These are phyloP conservation scores for Agelas oroides DNA, from an alignment of 37 sponge, comb jelly and placozoan species.

Conservation along the genomic window DNA sequence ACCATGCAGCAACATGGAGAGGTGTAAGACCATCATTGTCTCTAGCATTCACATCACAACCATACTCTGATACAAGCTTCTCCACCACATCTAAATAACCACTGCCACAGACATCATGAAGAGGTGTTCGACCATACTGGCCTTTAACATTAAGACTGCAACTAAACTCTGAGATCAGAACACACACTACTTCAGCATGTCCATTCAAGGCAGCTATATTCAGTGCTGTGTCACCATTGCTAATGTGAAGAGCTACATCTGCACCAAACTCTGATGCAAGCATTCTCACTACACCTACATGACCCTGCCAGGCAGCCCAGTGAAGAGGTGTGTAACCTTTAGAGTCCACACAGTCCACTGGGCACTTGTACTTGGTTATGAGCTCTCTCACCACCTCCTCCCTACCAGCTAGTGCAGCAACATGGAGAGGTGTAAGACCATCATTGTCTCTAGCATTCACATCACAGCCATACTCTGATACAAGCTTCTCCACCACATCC, in stretches of 20 bases:
- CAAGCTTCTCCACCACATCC: background rate
- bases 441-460: background rate
- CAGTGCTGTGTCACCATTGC: constrained; percentile 6
- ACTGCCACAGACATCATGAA: no score
- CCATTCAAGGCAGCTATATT: constrained; percentile 7
- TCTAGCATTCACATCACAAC: no score
- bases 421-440: constrained; percentile 9
- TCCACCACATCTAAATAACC: no score
- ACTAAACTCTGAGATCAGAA: background rate
- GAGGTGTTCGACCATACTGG: no score
- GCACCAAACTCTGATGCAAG: background rate
- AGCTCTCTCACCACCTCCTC: background rate
- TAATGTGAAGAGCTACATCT: background rate
- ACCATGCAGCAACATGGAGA: no score
- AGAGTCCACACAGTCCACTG: background rate
- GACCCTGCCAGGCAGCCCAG: background rate
- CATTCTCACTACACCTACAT: background rate
- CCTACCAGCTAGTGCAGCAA: background rate
- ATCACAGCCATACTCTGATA: constrained; percentile 10
- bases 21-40: no score
- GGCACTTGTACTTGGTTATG: background rate
- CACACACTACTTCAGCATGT: background rate
- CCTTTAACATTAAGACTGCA: background rate
- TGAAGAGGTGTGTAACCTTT: constrained; percentile 20
- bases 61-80: no score